Percentiles rank a stretch among this genome's conserved stretches.
Conservation (phyloP, 1,140 invertebrate species). For the Calliopsis andreniformis region DNA sequence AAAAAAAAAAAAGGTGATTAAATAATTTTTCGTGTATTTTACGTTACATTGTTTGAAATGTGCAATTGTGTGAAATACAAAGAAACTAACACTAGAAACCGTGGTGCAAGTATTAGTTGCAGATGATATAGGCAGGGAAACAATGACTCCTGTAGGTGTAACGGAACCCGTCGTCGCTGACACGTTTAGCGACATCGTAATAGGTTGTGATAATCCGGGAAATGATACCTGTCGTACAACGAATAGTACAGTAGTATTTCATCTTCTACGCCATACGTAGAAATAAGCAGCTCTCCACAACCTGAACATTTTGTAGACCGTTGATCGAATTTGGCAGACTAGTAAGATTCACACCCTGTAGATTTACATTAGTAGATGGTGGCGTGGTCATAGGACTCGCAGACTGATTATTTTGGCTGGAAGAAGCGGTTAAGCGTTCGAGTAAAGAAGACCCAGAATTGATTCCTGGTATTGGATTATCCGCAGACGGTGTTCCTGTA, state of each 20-base stretch:
- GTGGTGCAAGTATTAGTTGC: slow-evolving; percentile 80
- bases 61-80: slow-evolving; percentile 12
- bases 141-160: slow-evolving; percentile 84
- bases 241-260: slow-evolving; percentile 58
- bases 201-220: slow-evolving; percentile 88
- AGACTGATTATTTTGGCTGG: slow-evolving; percentile 78
- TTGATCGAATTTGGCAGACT: slow-evolving; percentile 88
- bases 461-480: slow-evolving; percentile 83
- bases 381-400: slow-evolving; percentile 84
- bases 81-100: slow-evolving; percentile 77
- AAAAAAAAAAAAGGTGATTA: not conserved
- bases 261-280: slow-evolving; percentile 34
- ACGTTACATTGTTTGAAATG: not conserved
- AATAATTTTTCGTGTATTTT: not conserved
- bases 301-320: slow-evolving; percentile 90
- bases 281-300: slow-evolving; percentile 65
- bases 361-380: slow-evolving; percentile 83
- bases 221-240: slow-evolving; percentile 86
- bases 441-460: slow-evolving; percentile 82
- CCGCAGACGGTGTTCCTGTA: slow-evolving; percentile 83
- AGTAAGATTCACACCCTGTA: slow-evolving; percentile 89
- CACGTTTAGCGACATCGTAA: slow-evolving; percentile 89
- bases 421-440: slow-evolving; percentile 83
- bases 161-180: slow-evolving; percentile 81
- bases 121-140: slow-evolving; percentile 79